phyloP scores from a whole-genome alignment of 2,113 vertebrate genomes.

The Hemichromis elongatus region DNA sequence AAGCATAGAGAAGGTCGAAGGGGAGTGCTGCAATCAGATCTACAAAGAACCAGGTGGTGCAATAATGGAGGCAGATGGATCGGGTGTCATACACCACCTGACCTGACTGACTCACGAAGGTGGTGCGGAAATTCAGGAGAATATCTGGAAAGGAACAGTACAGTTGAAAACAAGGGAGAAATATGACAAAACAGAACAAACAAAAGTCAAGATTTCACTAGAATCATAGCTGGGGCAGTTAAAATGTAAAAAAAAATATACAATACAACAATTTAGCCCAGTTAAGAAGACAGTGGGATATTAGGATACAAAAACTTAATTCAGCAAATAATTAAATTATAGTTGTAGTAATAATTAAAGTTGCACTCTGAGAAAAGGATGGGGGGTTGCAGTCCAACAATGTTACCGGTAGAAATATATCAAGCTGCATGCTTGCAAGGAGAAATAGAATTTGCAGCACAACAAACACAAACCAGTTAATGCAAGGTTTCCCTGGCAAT shows the following conservation, averaged over 20 bases:
- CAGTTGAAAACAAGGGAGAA: neutral
- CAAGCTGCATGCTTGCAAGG: neutral
- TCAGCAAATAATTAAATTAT: neutral
- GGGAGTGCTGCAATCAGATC: slow-evolving; percentile 88
- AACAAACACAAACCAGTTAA: neutral
- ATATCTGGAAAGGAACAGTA: slow-evolving; percentile 74
- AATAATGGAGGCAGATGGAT: slow-evolving; percentile 87
- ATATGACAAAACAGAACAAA: neutral
- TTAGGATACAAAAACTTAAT: neutral
- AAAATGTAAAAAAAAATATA: neutral
- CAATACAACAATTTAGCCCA: neutral
- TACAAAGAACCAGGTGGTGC: slow-evolving; percentile 88
- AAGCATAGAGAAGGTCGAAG: slow-evolving; percentile 87
- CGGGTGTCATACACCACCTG: slow-evolving; percentile 85
- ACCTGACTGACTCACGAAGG: slow-evolving; percentile 84
- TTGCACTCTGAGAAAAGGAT: neutral
- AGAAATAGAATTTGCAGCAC: neutral
- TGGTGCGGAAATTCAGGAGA: slow-evolving; percentile 84
- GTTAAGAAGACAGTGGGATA: neutral
- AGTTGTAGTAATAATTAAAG: neutral
- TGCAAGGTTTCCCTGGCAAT: neutral
- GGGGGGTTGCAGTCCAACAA: neutral
- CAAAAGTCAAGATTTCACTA: neutral
- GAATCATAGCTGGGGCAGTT: neutral
- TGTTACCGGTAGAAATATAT: neutral